A percentile compares a stretch with the other conserved stretches of the same genome.
Evolutionary conservation across 2,888 invertebrate genomes (phyloP).

Genomic region (Cynaeus angustus): DNA sequence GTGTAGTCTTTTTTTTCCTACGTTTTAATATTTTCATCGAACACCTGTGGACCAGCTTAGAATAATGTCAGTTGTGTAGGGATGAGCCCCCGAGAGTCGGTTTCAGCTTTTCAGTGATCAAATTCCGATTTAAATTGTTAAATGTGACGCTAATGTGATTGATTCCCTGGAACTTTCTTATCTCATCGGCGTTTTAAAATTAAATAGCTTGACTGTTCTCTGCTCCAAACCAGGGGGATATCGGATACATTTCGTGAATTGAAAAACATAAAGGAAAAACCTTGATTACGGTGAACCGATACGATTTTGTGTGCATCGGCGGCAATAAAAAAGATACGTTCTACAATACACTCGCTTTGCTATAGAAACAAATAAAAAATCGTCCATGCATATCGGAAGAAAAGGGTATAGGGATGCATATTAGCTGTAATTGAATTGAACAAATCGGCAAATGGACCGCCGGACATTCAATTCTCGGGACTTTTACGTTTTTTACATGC

Average conservation of each 20-base stretch:
- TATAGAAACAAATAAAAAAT: constrained; percentile 42
- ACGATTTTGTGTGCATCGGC: constrained; percentile 26
- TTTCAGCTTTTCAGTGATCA: constrained; percentile 1
- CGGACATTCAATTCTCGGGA: constrained; percentile 55
- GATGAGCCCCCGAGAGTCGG: constrained; percentile 4
- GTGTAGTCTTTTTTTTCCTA: too few relatives aligned
- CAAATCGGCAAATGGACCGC: constrained; percentile 60
- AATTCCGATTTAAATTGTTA: constrained; percentile 28
- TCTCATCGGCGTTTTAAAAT: constrained; percentile 20
- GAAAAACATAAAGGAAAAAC: constrained; percentile 35
- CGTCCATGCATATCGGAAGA: constrained; percentile 44
- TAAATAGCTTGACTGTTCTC: constrained; percentile 10
- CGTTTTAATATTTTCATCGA: background rate
- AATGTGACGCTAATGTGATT: constrained; percentile 39
- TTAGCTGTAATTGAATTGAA: constrained; percentile 51
- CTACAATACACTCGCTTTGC: constrained; percentile 12
- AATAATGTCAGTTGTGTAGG: background rate
- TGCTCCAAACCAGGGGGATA: constrained; percentile 2
- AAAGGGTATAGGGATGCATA: constrained; percentile 47
- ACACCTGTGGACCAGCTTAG: background rate
- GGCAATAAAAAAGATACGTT: constrained; percentile 35
- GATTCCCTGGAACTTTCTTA: constrained; percentile 22
- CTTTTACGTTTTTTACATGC: constrained; percentile 50
- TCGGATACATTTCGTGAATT: constrained; percentile 32
- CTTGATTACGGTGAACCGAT: constrained; percentile 15